Evolutionary conservation across 2,888 invertebrate genomes (phyloP).

Genomic region (Nephrotoma appendiculata): DNA sequence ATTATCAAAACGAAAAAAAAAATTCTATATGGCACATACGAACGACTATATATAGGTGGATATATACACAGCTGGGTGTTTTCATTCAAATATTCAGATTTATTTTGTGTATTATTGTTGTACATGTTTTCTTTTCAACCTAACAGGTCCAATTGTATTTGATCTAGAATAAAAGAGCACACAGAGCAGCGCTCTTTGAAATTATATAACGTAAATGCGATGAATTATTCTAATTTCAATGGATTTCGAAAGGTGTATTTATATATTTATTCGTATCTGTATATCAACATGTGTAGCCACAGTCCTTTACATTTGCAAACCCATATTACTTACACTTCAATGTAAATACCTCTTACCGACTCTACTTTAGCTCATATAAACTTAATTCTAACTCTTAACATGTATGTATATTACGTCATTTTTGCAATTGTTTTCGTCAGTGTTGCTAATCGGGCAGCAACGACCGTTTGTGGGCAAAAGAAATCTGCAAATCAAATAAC

Average conservation of each 20-base stretch:
- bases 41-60: not conserved
- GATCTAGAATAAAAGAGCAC: not conserved
- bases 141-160: not conserved
- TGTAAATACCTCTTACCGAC: too few relatives aligned
- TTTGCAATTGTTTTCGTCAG: too few relatives aligned
- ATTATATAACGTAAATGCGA: not conserved
- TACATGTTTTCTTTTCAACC: not conserved
- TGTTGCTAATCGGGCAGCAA: too few relatives aligned
- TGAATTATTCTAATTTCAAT: not conserved
- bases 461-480: too few relatives aligned
- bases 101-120: not conserved
- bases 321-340: too few relatives aligned
- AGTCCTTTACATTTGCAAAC: too few relatives aligned
- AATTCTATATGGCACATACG: not conserved
- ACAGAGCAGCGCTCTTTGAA: not conserved
- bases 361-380: too few relatives aligned
- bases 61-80: not conserved
- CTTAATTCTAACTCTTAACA: too few relatives aligned
- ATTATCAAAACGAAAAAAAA: not conserved
- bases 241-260: not conserved
- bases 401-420: too few relatives aligned
- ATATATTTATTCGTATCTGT: too few relatives aligned
- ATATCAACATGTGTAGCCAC: too few relatives aligned
- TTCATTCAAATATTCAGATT: not conserved
- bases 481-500: too few relatives aligned